Evolutionary conservation across 1,140 invertebrate species (phyloP).

Genomic region (Pseudachorutes palmiensis): DNA sequence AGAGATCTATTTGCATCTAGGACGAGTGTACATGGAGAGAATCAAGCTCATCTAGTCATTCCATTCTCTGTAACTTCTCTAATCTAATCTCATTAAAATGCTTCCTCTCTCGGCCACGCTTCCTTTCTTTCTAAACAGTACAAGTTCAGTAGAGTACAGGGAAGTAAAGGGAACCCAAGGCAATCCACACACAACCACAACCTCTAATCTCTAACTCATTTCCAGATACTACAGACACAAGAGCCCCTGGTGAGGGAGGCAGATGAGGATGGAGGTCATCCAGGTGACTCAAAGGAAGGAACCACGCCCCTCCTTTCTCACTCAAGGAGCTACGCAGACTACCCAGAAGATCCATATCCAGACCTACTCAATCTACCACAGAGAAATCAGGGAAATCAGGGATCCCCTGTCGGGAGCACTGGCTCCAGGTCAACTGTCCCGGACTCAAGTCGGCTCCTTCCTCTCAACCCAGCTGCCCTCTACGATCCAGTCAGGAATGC

Average conservation of each 20-base stretch:
- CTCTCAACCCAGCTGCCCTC: slow-evolving; percentile 37
- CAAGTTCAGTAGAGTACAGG: too few relatives aligned
- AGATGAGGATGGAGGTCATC: not conserved
- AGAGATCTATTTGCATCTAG: not conserved
- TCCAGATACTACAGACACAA: not conserved
- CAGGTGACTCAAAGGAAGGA: slow-evolving; percentile 8
- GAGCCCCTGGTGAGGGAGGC: not conserved
- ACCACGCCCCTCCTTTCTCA: slow-evolving; percentile 45
- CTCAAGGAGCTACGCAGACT: not conserved
- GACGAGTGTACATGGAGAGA: not conserved
- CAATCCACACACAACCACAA: not conserved
- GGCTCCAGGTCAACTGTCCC: slow-evolving; percentile 68
- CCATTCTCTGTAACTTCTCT: not conserved
- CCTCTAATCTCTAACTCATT: not conserved
- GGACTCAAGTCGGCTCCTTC: slow-evolving; percentile 48
- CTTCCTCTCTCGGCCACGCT: too few relatives aligned
- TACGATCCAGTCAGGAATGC: slow-evolving; percentile 44
- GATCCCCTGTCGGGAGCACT: slow-evolving; percentile 59
- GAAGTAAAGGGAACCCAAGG: too few relatives aligned
- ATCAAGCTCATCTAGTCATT: not conserved
- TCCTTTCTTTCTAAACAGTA: too few relatives aligned
- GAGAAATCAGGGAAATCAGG: slow-evolving; percentile 55
- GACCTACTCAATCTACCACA: slow-evolving; percentile 69
- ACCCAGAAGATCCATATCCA: slow-evolving; percentile 49
- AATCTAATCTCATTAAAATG: too few relatives aligned